A percentile compares a stretch with the other conserved stretches of the same genome.
phyloP scores from a whole-genome alignment of 2,888 invertebrate species.

The Melieria omissa region DNA sequence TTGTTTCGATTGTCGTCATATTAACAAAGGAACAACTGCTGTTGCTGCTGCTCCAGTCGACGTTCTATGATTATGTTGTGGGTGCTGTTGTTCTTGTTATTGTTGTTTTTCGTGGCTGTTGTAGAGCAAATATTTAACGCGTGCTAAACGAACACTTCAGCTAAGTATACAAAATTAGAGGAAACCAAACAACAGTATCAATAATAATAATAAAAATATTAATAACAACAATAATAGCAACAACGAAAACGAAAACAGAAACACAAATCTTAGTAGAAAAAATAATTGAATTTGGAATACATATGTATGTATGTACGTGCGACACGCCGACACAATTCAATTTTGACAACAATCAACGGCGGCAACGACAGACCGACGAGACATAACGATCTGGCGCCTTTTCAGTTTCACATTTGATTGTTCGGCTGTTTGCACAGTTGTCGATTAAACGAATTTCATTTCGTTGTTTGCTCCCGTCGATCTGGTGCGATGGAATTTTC shows the following conservation, averaged over 20 bases:
- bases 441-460: slow-evolving; percentile 25
- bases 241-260: slow-evolving; percentile 16
- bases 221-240: neutral
- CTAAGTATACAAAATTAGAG: slow-evolving; percentile 32
- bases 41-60: neutral
- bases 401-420: slow-evolving; percentile 13
- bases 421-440: slow-evolving; percentile 31
- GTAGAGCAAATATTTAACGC: slow-evolving; percentile 29
- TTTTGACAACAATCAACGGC: no score
- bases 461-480: slow-evolving; percentile 17
- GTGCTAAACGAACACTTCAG: slow-evolving; percentile 33
- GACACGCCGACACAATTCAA: neutral
- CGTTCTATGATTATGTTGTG: neutral
- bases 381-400: no score
- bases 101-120: neutral
- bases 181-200: slow-evolving; percentile 12
- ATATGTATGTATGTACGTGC: neutral
- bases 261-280: neutral
- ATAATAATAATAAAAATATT: slow-evolving; percentile 7
- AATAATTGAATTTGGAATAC: neutral
- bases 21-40: slow-evolving; percentile 4
- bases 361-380: no score
- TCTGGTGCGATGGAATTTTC: slow-evolving; percentile 15
- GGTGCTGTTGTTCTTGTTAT: neutral
- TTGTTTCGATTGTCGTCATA: neutral